A percentile compares a stretch with the other conserved stretches of the same genome.
Conservation (phyloP, 2,797 vertebrate species). For the Chelon labrosus region DNA sequence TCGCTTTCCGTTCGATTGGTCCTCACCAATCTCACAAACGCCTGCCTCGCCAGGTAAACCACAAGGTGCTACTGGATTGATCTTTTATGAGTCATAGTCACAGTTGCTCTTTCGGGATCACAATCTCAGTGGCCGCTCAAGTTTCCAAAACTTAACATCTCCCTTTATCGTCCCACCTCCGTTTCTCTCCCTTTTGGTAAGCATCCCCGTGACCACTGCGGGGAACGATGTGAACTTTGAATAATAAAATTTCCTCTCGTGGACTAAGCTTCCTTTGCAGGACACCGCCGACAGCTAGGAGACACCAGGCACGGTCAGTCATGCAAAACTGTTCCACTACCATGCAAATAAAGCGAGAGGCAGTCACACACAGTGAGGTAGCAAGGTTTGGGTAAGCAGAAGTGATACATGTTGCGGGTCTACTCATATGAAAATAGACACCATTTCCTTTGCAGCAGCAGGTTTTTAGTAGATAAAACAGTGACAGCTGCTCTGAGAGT, state of each 20-base stretch:
- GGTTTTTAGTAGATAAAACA: constrained; percentile 18
- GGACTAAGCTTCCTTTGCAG: constrained; percentile 14
- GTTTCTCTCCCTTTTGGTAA: constrained; percentile 9
- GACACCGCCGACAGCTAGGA: constrained; percentile 53
- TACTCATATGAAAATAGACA: constrained; percentile 29
- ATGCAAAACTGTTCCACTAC: constrained; percentile 80
- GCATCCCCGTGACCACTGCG: constrained; percentile 23
- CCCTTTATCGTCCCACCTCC: constrained; percentile 15
- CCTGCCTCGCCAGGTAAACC: too few species aligned
- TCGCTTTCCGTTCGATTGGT: too few species aligned
- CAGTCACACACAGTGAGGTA: neutral
- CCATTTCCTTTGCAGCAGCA: constrained; percentile 23
- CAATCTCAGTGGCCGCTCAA: constrained; percentile 12
- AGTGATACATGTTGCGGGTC: constrained; percentile 25
- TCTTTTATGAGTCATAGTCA: neutral
- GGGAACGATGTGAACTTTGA: constrained; percentile 66
- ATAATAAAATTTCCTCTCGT: constrained; percentile 79
- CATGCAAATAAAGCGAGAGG: constrained; percentile 76
- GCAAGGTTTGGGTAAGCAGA: constrained; percentile 27
- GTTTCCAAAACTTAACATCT: constrained; percentile 10
- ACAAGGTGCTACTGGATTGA: neutral
- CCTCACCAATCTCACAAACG: too few species aligned
- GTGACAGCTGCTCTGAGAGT: neutral
- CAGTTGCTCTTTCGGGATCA: neutral
- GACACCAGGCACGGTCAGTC: constrained; percentile 64